A percentile compares a stretch with the other conserved stretches of the same genome.
Conservation (phyloP, 2,888 invertebrate genomes). For the Cataglyphis altisquamis region DNA sequence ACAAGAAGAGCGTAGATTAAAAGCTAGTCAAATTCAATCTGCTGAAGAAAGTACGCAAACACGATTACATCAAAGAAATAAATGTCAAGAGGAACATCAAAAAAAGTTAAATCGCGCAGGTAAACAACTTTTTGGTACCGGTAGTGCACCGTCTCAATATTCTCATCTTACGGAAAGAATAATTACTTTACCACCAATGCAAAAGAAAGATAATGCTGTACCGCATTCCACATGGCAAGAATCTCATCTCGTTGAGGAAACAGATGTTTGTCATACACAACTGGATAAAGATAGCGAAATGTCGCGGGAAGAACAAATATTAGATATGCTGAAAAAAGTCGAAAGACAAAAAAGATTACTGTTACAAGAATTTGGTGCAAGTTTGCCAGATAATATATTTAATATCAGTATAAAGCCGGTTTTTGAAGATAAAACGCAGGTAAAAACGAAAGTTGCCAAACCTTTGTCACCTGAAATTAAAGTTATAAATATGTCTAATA, state of each 20-base stretch:
- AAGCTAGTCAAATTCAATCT: conserved; percentile 75
- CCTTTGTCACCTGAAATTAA: conserved; percentile 79
- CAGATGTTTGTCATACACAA: conserved; percentile 34
- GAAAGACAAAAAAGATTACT: conserved; percentile 81
- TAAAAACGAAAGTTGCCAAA: conserved; percentile 31
- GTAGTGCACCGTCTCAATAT: background rate
- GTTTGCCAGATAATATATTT: conserved; percentile 82
- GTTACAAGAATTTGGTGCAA: conserved; percentile 81
- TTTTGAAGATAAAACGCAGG: conserved; percentile 66
- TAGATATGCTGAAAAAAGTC: conserved; percentile 82
- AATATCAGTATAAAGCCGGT: conserved; percentile 79
- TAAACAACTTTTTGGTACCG: conserved; percentile 78
- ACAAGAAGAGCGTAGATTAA: conserved; percentile 80
- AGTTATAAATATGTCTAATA: conserved; percentile 80
- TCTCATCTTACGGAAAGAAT: conserved; percentile 69
- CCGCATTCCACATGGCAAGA: conserved; percentile 71
- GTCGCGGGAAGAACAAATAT: conserved; percentile 80
- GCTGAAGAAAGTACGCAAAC: conserved; percentile 61
- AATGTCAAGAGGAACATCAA: conserved; percentile 55
- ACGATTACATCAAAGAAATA: conserved; percentile 57
- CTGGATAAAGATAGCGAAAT: conserved; percentile 62
- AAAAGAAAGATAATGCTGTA: conserved; percentile 53
- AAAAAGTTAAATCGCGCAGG: conserved; percentile 87
- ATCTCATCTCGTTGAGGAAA: conserved; percentile 44
- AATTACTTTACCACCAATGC: conserved; percentile 74